A percentile compares a stretch with the other conserved stretches of the same genome.
Evolutionary conservation across 2,113 vertebrate species (phyloP).

Genomic region (Condylura cristata): DNA sequence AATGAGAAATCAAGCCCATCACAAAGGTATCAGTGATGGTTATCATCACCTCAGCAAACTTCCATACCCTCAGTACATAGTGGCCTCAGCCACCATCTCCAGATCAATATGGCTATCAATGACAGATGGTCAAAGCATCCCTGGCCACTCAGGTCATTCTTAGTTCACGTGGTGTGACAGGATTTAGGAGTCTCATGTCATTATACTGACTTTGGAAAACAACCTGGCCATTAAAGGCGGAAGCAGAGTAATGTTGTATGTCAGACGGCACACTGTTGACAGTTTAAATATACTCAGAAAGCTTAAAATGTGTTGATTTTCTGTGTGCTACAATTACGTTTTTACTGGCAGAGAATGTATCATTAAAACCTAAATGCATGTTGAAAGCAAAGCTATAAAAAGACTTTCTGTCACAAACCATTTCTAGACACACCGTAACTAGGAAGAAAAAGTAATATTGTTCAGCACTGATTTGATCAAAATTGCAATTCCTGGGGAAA

Average conservation of each 20-base stretch:
- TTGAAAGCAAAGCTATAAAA: slow-evolving; percentile 78
- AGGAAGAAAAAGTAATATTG: slow-evolving; percentile 73
- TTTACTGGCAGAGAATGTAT: slow-evolving; percentile 60
- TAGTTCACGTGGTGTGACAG: slow-evolving; percentile 80
- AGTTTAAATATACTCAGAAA: slow-evolving; percentile 77
- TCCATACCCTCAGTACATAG: slow-evolving; percentile 80
- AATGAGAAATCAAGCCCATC: slow-evolving; percentile 74
- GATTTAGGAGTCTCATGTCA: slow-evolving; percentile 77
- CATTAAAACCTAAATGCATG: slow-evolving; percentile 73
- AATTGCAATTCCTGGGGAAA: slow-evolving; percentile 56
- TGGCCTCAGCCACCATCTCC: slow-evolving; percentile 84
- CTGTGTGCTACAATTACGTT: slow-evolving; percentile 77
- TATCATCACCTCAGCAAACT: slow-evolving; percentile 82
- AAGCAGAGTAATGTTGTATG: slow-evolving; percentile 72
- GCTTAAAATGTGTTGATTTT: slow-evolving; percentile 79
- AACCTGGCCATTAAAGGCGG: slow-evolving; percentile 74
- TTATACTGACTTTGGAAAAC: slow-evolving; percentile 76
- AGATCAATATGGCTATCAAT: slow-evolving; percentile 85
- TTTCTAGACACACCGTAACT: slow-evolving; percentile 63
- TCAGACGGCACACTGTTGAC: slow-evolving; percentile 72
- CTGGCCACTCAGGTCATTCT: slow-evolving; percentile 83
- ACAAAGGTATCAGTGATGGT: slow-evolving; percentile 80
- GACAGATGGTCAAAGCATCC: slow-evolving; percentile 78
- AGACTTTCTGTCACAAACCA: slow-evolving; percentile 63
- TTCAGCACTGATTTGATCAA: slow-evolving; percentile 58